phyloP scores from a whole-genome alignment of 2,113 vertebrate genomes.

The Chaetura pelagica region DNA sequence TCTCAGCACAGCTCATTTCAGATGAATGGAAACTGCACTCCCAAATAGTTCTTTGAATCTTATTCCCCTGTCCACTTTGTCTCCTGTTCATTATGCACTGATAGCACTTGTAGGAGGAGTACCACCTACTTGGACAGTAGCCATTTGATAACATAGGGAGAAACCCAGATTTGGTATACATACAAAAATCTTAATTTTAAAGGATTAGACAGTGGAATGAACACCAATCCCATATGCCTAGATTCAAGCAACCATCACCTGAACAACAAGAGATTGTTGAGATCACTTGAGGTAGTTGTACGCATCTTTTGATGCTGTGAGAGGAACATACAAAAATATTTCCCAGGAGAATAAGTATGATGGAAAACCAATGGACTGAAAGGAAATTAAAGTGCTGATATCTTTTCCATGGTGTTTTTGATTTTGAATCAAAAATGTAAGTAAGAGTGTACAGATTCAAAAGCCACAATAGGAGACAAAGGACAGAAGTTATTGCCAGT shows the following conservation, averaged over 20 bases:
- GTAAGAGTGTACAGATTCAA: not conserved
- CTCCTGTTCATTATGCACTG: not conserved
- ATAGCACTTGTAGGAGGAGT: not conserved
- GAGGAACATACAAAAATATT: not conserved
- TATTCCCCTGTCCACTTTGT: not conserved
- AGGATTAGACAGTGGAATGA: not conserved
- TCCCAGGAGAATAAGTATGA: not conserved
- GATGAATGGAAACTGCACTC: not conserved
- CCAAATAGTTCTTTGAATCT: not conserved
- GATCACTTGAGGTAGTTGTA: not conserved
- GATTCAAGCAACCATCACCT: not conserved
- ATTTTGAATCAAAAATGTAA: not conserved
- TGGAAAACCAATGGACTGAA: not conserved
- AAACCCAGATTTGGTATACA: not conserved
- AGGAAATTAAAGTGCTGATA: not conserved
- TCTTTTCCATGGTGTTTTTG: not conserved
- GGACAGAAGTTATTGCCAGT: not conserved
- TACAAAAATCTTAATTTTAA: not conserved
- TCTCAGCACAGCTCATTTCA: not conserved
- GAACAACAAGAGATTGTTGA: not conserved
- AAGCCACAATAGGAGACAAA: not conserved
- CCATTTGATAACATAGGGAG: not conserved
- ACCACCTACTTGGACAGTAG: not conserved
- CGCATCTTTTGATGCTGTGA: not conserved
- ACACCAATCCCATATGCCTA: not conserved